Percentiles rank a stretch among this genome's conserved stretches.
Conservation (phyloP, 2,888 invertebrate species). For the Halictus quadricinctus region DNA sequence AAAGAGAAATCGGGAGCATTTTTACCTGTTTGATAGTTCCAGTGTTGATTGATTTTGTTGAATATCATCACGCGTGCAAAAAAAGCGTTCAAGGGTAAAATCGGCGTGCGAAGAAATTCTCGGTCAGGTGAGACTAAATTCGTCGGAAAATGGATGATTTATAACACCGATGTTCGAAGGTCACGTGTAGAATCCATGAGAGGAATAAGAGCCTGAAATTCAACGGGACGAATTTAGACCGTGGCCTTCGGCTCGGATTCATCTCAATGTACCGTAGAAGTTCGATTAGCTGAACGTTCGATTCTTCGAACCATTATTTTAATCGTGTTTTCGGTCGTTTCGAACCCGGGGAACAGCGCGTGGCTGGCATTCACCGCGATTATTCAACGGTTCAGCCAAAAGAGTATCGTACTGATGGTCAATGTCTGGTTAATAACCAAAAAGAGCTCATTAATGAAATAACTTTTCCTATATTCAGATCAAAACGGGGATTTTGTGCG, state of each 20-base stretch:
- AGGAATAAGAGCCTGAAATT: conserved; percentile 56
- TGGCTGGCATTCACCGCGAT: not conserved
- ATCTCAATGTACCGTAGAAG: conserved; percentile 46
- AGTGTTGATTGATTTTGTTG: not conserved
- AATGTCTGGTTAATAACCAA: not conserved
- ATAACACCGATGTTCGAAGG: conserved; percentile 40
- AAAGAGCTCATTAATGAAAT: not conserved
- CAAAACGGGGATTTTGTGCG: not conserved
- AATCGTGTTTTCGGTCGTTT: conserved; percentile 39
- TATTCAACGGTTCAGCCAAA: not conserved
- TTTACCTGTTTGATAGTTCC: not conserved
- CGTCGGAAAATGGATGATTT: conserved; percentile 2
- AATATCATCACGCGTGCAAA: not conserved
- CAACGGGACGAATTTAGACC: conserved; percentile 64
- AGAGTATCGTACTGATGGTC: not conserved
- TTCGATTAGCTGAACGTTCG: conserved; percentile 49
- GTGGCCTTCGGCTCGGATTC: conserved; percentile 60
- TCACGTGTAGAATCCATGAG: conserved; percentile 52
- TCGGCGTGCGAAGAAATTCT: not conserved
- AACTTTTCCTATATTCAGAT: not conserved
- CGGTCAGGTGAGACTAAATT: not conserved
- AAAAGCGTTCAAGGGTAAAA: not conserved
- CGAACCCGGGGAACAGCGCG: not conserved
- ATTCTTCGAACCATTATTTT: conserved; percentile 49
- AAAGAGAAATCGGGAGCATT: not conserved